These are phyloP conservation scores for Numenius arquata DNA, from an alignment of 2,113 vertebrate species.

Conservation along the genomic window DNA sequence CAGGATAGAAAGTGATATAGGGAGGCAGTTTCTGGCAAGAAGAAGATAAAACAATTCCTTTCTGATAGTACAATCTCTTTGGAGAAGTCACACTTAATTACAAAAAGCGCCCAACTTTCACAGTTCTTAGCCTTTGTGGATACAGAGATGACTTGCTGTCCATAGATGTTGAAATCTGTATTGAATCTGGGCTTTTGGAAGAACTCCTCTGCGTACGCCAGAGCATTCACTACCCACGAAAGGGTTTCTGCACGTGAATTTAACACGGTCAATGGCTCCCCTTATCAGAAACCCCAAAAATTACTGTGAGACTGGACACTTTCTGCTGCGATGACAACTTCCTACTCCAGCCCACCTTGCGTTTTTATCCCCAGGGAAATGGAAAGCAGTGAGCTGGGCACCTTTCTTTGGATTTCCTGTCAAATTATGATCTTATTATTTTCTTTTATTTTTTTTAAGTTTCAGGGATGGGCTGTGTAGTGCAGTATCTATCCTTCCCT, in stretches of 20 bases:
- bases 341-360: fast-evolving
- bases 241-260: not conserved
- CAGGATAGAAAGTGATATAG: not conserved
- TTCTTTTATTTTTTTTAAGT: not conserved
- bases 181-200: not conserved
- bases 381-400: not conserved
- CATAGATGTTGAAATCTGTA: not conserved
- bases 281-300: not conserved
- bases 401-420: not conserved
- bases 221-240: not conserved
- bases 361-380: not conserved
- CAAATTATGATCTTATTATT: no score
- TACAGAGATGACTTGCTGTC: not conserved
- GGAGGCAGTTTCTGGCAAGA: not conserved
- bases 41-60: not conserved
- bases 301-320: not conserved
- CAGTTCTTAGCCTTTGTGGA: not conserved
- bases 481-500: no score
- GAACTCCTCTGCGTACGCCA: not conserved
- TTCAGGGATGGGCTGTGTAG: not conserved
- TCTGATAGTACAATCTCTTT: not conserved
- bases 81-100: not conserved
- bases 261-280: not conserved
- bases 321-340: not conserved
- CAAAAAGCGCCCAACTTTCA: not conserved